Conservation (phyloP, 1,140 invertebrate species). For the Drosophila lini region DNA sequence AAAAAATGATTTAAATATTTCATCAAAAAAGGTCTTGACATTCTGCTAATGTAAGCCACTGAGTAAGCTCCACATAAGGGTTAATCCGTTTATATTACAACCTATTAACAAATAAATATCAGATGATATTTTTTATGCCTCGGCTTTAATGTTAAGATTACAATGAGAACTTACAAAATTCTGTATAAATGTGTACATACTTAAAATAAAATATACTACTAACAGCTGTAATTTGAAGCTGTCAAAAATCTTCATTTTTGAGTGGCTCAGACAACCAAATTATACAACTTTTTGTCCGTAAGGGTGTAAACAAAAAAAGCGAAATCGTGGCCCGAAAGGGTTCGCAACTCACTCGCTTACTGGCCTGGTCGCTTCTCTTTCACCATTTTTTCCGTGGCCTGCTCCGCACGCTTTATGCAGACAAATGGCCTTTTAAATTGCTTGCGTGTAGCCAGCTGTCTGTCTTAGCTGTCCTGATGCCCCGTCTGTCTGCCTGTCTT, state of each 20-base stretch:
- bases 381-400: neutral
- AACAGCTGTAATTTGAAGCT: neutral
- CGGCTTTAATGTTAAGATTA: no score
- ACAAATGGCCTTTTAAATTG: slow-evolving; percentile 78
- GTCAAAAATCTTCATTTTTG: neutral
- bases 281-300: neutral
- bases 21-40: no score
- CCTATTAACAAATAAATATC: no score
- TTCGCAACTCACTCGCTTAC: slow-evolving; percentile 5
- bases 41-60: no score
- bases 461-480: slow-evolving; percentile 29
- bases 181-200: neutral
- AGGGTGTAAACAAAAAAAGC: slow-evolving; percentile 15
- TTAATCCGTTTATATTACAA: no score
- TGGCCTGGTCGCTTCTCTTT: slow-evolving; percentile 10
- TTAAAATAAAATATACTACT: neutral
- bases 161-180: neutral
- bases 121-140: no score
- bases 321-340: slow-evolving; percentile 32
- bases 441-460: slow-evolving; percentile 66
- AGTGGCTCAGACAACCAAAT: neutral
- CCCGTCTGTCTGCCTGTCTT: slow-evolving; percentile 8
- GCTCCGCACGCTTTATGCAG: slow-evolving; percentile 56
- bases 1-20: no score
- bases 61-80: no score